These are phyloP conservation scores for Halichoeres trimaculatus DNA, from an alignment of 2,113 vertebrate species.

Conservation along the genomic window DNA sequence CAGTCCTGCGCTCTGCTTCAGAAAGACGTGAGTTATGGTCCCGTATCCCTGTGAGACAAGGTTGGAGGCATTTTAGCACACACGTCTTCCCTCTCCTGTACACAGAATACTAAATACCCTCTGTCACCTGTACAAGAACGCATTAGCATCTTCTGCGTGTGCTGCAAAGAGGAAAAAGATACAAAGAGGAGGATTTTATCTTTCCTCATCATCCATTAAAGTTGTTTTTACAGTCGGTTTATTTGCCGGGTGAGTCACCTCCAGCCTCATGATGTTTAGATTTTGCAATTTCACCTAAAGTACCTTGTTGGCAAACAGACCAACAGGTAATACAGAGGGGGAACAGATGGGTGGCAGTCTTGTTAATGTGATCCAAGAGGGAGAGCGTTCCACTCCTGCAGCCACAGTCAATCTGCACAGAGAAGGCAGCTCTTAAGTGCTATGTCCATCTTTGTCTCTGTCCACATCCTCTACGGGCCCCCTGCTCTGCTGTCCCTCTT, in stretches of 20 bases:
- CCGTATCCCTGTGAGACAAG: slow-evolving; percentile 51
- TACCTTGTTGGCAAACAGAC: slow-evolving; percentile 48
- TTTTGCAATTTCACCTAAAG: slow-evolving; percentile 51
- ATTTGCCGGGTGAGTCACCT: slow-evolving; percentile 40
- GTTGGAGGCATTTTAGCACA: slow-evolving; percentile 63
- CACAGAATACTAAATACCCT: slow-evolving; percentile 65
- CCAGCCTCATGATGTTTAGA: slow-evolving; percentile 31
- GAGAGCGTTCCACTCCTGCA: slow-evolving; percentile 34
- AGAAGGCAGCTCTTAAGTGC: slow-evolving; percentile 38
- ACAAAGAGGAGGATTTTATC: slow-evolving; percentile 26
- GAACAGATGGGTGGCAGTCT: slow-evolving; percentile 53
- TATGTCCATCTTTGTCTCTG: slow-evolving; percentile 52
- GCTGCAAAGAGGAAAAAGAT: slow-evolving; percentile 17
- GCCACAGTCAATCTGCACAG: slow-evolving; percentile 53
- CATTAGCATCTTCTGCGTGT: slow-evolving; percentile 27
- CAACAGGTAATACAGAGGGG: slow-evolving; percentile 50
- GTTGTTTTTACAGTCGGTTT: slow-evolving; percentile 40
- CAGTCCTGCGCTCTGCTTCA: slow-evolving; percentile 67
- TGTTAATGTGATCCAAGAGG: slow-evolving; percentile 52
- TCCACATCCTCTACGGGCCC: slow-evolving; percentile 40
- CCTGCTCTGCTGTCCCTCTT: slow-evolving; percentile 26
- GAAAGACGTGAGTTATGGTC: slow-evolving; percentile 67
- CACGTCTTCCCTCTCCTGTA: slow-evolving; percentile 46
- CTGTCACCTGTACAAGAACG: slow-evolving; percentile 48
- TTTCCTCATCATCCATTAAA: slow-evolving; percentile 7